A percentile compares a stretch with the other conserved stretches of the same genome.
phyloP scores from a whole-genome alignment of 2,797 vertebrate species.

The Acomys russatus region DNA sequence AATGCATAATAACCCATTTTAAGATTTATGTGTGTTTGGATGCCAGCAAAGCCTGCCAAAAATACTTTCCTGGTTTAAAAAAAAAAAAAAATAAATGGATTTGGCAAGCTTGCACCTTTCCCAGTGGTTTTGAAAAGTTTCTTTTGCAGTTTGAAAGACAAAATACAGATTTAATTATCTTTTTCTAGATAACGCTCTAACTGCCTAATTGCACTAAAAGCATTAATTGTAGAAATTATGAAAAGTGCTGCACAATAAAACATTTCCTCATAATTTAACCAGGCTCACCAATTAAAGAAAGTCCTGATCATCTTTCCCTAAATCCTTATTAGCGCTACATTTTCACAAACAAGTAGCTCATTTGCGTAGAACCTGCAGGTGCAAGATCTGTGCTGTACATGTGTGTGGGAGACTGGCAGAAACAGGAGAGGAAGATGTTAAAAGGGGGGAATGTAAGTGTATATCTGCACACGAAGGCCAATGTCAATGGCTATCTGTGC shows the following conservation, averaged over 20 bases:
- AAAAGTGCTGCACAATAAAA: constrained; percentile 43
- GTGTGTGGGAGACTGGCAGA: neutral
- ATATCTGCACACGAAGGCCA: neutral
- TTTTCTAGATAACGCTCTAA: constrained; percentile 60
- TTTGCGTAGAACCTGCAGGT: neutral
- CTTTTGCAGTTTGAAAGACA: constrained; percentile 65
- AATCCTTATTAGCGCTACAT: neutral
- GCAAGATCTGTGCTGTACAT: neutral
- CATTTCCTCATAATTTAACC: constrained; percentile 64
- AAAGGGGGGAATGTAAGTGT: neutral
- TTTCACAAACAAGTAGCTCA: neutral
- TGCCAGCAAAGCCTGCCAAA: constrained; percentile 64
- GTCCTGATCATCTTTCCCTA: constrained; percentile 40
- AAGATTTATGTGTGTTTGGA: constrained; percentile 58
- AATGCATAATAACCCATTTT: constrained; percentile 25
- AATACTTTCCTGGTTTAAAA: constrained; percentile 9
- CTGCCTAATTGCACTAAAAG: constrained; percentile 68
- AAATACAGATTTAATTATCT: constrained; percentile 69
- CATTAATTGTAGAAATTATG: constrained; percentile 59
- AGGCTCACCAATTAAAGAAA: constrained; percentile 46
- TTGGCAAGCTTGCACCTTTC: constrained; percentile 65
- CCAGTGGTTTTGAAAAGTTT: constrained; percentile 63
- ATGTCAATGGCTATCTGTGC: neutral
- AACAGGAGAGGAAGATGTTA: neutral
- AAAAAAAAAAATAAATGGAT: constrained; percentile 54